Evolutionary conservation across 2,888 invertebrate species (phyloP).

Genomic region (Clistopyga incitator): DNA sequence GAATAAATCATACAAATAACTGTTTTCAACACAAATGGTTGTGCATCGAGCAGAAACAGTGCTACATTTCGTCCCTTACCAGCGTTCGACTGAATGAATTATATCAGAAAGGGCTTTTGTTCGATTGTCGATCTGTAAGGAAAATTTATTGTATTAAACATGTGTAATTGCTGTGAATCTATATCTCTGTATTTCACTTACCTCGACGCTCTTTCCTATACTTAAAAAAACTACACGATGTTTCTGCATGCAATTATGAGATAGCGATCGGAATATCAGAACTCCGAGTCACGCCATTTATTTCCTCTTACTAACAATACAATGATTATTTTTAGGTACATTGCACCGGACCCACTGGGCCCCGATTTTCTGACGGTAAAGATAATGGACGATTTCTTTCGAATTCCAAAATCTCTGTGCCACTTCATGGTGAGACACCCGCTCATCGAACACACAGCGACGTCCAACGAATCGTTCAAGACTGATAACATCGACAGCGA

Average conservation of each 20-base stretch:
- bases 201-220: not conserved
- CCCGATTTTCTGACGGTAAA: constrained; percentile 63
- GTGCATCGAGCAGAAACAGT: too few relatives aligned
- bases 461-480: not conserved
- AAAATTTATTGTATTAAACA: constrained; percentile 35
- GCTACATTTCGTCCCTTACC: too few relatives aligned
- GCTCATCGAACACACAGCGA: constrained; percentile 1
- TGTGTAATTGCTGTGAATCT: not conserved
- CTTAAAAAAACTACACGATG: not conserved
- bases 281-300: not conserved
- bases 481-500: not conserved
- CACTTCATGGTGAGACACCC: constrained; percentile 55
- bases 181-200: not conserved
- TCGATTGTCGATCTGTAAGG: constrained; percentile 7
- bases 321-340: constrained; percentile 43
- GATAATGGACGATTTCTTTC: constrained; percentile 63
- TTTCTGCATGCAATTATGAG: constrained; percentile 6
- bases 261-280: constrained; percentile 11
- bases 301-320: not conserved
- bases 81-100: too few relatives aligned
- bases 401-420: constrained; percentile 61
- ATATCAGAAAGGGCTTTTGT: not conserved
- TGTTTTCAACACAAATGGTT: not conserved
- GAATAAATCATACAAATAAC: not conserved
- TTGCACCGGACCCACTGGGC: constrained; percentile 58